Evolutionary conservation across 2,113 vertebrate genomes (phyloP).

Genomic region (Cervus canadensis): DNA sequence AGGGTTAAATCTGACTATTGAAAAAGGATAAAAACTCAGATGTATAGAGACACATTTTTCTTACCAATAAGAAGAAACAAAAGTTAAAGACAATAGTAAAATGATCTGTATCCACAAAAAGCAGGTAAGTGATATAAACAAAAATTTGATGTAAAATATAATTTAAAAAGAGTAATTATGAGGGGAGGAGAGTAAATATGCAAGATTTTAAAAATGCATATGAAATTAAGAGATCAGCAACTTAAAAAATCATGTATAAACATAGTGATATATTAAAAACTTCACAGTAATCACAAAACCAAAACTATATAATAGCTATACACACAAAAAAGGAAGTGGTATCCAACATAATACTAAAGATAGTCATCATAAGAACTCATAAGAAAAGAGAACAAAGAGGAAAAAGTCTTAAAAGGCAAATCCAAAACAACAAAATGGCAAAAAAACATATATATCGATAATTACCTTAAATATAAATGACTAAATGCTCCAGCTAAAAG

Average conservation of each 20-base stretch:
- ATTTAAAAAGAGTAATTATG: not conserved
- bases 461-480: not conserved
- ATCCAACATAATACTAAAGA: not conserved
- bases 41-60: not conserved
- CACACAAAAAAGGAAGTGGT: not conserved
- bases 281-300: not conserved
- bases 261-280: not conserved
- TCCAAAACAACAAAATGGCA: not conserved
- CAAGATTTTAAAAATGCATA: not conserved
- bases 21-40: not conserved
- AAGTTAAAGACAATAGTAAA: not conserved
- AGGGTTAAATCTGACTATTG: not conserved
- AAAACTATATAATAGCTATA: not conserved
- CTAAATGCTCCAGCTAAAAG: not conserved
- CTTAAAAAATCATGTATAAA: not conserved
- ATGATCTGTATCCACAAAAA: not conserved
- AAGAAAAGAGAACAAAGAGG: not conserved
- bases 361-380: not conserved
- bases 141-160: not conserved
- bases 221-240: not conserved
- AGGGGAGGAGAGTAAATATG: not conserved
- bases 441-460: not conserved
- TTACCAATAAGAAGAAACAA: not conserved
- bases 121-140: not conserved
- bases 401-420: not conserved